Evolutionary conservation across 2,113 vertebrate species (phyloP), one percentile per base, ranked within the genome.

Genomic region (Catharus bicknelli): DNA sequence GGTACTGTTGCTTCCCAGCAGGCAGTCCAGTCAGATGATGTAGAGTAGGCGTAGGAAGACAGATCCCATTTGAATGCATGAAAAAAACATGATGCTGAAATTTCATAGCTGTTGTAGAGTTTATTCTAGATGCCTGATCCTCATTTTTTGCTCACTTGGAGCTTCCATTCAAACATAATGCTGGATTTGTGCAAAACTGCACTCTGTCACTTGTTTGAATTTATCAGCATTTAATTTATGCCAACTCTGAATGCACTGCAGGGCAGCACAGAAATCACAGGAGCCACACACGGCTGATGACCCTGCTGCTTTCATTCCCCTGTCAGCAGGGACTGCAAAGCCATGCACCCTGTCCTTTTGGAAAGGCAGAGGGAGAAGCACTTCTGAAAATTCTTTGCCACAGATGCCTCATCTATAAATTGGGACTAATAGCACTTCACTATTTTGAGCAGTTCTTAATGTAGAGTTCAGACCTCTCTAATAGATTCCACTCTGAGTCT

Each of bases 41-140:
- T 84, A 68, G 91, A 91, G 70, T 79, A 95, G 90, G 90, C 72
- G 2, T 45, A 90, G 88, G 69, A 68, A 95, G 90, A 88, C 93
- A 96, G 93, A 96, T 96, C 90, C 95, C 83, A 94, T 96, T 96
- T 96, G 93, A 97, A 96, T 94, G 94, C 95, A 97, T 97, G 92
- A 97, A 96, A 96, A 94, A 96, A 96, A 95, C 95, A 97, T 93
- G 92, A 95, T 95, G 83, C 94, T 93, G 87, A 95, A 95, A 94
- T 96, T 94, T 95, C 87, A 95, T 97, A 96, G 92, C 82, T 88
- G 91, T 92, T 95, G 94, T 78, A 76, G 84, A 59, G 80, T 86
- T 89, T 85, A 85, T 95, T 96, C 86, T 83, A 78, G 94, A 79
- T 13, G 72, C 74, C 76, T 95, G 83, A 93, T 90, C 78, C 93